Conservation (phyloP, 2,113 vertebrate species). For the Promerops cafer region DNA sequence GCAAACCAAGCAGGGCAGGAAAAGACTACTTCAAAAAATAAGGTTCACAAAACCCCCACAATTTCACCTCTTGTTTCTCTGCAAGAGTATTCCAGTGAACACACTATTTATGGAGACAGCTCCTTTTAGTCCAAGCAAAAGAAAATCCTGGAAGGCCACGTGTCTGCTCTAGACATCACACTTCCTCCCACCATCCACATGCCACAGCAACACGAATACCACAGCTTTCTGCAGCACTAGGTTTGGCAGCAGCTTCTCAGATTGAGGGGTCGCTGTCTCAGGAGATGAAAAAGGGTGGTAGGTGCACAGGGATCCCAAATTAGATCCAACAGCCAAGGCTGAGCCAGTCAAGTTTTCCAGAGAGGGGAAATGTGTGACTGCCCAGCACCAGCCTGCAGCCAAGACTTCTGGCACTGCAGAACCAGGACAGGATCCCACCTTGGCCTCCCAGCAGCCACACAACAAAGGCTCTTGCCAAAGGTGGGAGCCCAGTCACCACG, state of each 20-base stretch:
- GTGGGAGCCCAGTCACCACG: accelerated
- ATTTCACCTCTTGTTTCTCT: neutral
- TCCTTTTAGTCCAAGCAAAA: neutral
- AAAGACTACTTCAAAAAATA: neutral
- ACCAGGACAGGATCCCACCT: neutral
- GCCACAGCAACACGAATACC: neutral
- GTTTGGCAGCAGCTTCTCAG: neutral
- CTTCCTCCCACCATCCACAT: neutral
- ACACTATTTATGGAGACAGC: neutral
- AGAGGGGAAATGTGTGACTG: neutral
- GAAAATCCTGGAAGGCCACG: neutral
- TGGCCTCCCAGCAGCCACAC: neutral
- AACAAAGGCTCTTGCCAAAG: neutral
- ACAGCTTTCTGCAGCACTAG: neutral
- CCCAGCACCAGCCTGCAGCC: neutral
- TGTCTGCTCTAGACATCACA: neutral
- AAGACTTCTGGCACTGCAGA: neutral
- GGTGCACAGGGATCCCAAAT: neutral
- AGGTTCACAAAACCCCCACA: neutral
- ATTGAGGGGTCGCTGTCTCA: neutral
- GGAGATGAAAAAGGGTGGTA: neutral
- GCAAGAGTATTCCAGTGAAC: neutral
- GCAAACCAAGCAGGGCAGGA: neutral
- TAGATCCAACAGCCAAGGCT: neutral
- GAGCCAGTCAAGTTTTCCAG: neutral